Percentiles rank a stretch among this genome's conserved stretches.
phyloP scores from a whole-genome alignment of 2,113 vertebrate genomes.

The Crocuta crocuta region DNA sequence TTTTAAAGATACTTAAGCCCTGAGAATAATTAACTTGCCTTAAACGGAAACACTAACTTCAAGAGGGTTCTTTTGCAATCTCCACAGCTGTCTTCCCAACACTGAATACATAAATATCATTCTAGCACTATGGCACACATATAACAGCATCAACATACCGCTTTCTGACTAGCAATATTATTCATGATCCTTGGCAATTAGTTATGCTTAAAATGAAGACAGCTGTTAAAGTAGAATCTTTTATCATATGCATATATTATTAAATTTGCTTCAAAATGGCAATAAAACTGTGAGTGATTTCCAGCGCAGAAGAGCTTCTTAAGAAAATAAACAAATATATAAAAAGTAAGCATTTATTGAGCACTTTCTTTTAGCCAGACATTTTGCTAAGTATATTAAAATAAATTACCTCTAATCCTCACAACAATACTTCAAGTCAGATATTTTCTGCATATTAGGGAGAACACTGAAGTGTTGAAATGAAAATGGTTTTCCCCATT shows the following conservation, averaged over 20 bases:
- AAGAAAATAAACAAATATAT: conserved; percentile 34
- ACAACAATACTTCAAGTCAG: neutral
- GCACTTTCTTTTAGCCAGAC: neutral
- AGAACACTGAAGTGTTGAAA: neutral
- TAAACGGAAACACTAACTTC: conserved; percentile 54
- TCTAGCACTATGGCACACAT: neutral
- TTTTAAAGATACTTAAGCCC: conserved; percentile 51
- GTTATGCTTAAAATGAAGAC: conserved; percentile 69
- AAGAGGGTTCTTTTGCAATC: neutral
- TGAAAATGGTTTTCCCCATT: neutral
- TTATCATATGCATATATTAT: conserved; percentile 59
- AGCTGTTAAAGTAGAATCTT: conserved; percentile 65
- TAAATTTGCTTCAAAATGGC: conserved; percentile 55
- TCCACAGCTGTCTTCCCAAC: conserved; percentile 56
- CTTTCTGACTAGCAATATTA: conserved; percentile 58
- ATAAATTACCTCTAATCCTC: conserved; percentile 1
- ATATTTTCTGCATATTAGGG: neutral
- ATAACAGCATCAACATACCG: neutral
- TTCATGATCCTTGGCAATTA: conserved; percentile 67
- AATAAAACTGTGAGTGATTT: conserved; percentile 47
- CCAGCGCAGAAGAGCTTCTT: neutral
- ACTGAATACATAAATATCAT: conserved; percentile 47
- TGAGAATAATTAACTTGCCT: conserved; percentile 61
- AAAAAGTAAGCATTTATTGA: neutral
- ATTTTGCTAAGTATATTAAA: neutral